Base-by-base conservation (phyloP, 2,888 invertebrate species). In the Anthoptus insignis region DNA sequence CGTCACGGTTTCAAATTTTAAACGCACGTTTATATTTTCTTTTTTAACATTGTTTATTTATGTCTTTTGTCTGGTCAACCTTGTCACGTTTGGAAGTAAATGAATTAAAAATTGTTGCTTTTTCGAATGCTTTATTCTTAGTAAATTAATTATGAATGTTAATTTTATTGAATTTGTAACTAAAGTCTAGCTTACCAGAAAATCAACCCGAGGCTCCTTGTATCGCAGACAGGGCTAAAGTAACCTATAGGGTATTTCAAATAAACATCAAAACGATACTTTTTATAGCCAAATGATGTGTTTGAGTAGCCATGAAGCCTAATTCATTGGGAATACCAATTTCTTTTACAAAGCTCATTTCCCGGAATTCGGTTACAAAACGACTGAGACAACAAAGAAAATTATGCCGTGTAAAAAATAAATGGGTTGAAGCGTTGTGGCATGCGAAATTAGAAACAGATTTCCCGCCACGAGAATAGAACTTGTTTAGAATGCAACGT, bases 331-430 rank as follows among this genome's bases (percentile, higher is more conserved):
- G 88, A 90, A 92, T 91, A 89, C 89, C 87, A 91, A 91, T 89
- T 90, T 87, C 86, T 88, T 88, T 85, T 81, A 5, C 84, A 87
- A 89, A 89, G 88, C 88, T 88, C 89, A 87, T 91, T 91, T 78
- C 83, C 80, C 80, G 79, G 88, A 91, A 91, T 91, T 91, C 90
- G 90, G 89, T 90, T 90, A 89, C 89, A 87, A 88, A 90, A 89
- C 84, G 88, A 83, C 87, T 81, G 87, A 88, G 88, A 90, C 89
- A 89, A 91, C 88, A 89, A 89, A 87, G 88, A 89, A 88, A 91
- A 92, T 90, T 91, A 91, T 89, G 90, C 88, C 89, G 86, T 86
- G 83, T 88, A 90, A 90, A 91, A 91, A 91, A 92, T 89, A 91
- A 91, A 92, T 88, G 89, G 86, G 86, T 80, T 71, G 82, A 85